Percentiles rank a stretch among this genome's conserved stretches.
phyloP scores from a whole-genome alignment of 1,140 invertebrate genomes.

The Conus ventricosus region DNA sequence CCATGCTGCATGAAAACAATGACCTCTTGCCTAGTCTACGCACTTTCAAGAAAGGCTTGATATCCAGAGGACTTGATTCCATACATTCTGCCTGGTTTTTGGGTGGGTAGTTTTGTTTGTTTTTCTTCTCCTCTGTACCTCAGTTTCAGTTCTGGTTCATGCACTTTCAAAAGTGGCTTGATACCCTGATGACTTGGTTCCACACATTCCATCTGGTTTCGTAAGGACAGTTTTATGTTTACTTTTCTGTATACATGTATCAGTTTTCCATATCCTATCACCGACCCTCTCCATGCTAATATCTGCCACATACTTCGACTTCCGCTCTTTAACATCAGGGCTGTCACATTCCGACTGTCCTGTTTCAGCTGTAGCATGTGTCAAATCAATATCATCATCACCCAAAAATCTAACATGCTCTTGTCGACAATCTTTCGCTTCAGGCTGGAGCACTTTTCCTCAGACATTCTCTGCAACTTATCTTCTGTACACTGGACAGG shows the following conservation, averaged over 20 bases:
- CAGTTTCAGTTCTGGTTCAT: too few relatives aligned
- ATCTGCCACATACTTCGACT: background rate
- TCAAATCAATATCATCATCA: background rate
- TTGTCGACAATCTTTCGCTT: background rate
- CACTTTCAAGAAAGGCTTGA: background rate
- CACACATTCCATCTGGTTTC: too few relatives aligned
- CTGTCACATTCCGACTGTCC: background rate
- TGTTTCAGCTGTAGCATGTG: background rate
- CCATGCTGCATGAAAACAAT: constrained; percentile 21
- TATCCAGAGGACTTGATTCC: background rate
- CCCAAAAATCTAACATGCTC: background rate
- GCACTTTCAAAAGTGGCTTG: background rate
- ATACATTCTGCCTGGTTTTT: background rate
- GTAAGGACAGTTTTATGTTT: too few relatives aligned
- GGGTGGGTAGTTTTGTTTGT: background rate
- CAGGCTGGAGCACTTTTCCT: background rate
- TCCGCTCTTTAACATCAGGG: background rate
- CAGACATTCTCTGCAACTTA: background rate
- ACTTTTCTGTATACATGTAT: too few relatives aligned
- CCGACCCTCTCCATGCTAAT: too few relatives aligned
- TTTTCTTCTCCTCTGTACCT: background rate
- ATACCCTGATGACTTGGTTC: background rate
- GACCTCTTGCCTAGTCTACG: background rate
- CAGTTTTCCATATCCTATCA: too few relatives aligned
- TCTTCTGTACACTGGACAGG: background rate